Conservation (phyloP, 2,888 invertebrate genomes). For the Napeogenes inachia region DNA sequence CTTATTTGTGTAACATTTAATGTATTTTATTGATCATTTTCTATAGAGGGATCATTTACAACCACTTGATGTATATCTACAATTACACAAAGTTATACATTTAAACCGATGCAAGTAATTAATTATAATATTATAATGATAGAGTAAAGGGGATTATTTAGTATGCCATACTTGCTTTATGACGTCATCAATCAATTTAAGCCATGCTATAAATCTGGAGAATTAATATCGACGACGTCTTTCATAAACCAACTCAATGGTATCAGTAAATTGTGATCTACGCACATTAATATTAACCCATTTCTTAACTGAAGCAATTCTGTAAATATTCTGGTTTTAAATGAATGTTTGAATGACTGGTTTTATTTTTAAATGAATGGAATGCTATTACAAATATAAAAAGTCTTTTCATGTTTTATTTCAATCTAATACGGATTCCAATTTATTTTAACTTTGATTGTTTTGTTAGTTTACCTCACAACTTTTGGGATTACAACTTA, state of each 20-base stretch:
- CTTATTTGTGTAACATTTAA: not conserved
- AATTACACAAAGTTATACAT: not conserved
- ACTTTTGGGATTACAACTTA: conserved; percentile 17
- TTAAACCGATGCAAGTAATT: not conserved
- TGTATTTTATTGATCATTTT: no score
- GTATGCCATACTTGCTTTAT: conserved; percentile 21
- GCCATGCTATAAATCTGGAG: conserved; percentile 24
- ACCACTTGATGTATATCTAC: not conserved
- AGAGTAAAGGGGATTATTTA: not conserved
- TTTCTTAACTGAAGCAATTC: no score
- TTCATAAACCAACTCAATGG: not conserved
- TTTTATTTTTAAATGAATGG: no score
- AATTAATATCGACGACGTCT: conserved; percentile 20
- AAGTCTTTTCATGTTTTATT: no score
- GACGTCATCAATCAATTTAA: conserved; percentile 30
- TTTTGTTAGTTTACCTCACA: conserved; percentile 9
- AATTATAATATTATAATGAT: not conserved
- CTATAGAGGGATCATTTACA: no score
- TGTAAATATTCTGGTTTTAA: no score
- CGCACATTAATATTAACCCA: not conserved
- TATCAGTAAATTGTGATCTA: not conserved
- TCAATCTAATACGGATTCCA: not conserved
- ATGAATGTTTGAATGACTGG: no score
- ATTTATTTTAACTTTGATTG: conserved; percentile 11
- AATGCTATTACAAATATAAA: no score